Evolutionary conservation across 2,888 invertebrate genomes (phyloP), one percentile per base, ranked within the genome.

Genomic region (Cataglyphis livida): DNA sequence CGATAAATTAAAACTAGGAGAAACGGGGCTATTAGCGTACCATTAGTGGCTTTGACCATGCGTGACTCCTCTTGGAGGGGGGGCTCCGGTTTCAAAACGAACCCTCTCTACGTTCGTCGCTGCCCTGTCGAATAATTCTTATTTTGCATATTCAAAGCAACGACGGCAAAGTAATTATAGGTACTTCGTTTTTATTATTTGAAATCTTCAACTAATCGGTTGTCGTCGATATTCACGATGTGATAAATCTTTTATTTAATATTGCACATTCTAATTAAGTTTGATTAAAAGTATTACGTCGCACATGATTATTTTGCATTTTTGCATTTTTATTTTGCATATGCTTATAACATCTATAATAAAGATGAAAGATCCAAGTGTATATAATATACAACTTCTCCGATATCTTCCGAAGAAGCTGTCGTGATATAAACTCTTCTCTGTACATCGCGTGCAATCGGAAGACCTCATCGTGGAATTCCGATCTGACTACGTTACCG

Each of bases 1-100:
- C 89, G 87, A 93, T 93, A 93, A 94, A 93, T 94, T 92, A 91
- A 92, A 91, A 92, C 89, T 91, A 93, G 92, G 88, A 93, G 93
- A 92, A 93, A 92, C 91, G 82, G 89, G 88, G 90, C 93, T 92
- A 94, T 94, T 93, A 93, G 92, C 92, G 91, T 89, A 87, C 91
- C 92, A 93, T 93, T 93, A 94, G 91, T 88, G 90, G 87, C 83
- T 76, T 85, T 89, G 91, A 88, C 92, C 93, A 93, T 92, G 93
- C 93, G 91, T 93, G 92, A 94, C 92, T 85, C 85, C 71, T 75
- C 51, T 84, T 73, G 48, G 57, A 85, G 84, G 32, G 84, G 32
- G 62, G 84, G 84, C 89, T 91, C 85, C 83, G 78, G 84, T 91
- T 91, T 89, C 89, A 86, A 91, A 90, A 88, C 81, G 54, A 51